Base-by-base conservation (phyloP, 2,797 vertebrate species). In the Liparis tanakae region DNA sequence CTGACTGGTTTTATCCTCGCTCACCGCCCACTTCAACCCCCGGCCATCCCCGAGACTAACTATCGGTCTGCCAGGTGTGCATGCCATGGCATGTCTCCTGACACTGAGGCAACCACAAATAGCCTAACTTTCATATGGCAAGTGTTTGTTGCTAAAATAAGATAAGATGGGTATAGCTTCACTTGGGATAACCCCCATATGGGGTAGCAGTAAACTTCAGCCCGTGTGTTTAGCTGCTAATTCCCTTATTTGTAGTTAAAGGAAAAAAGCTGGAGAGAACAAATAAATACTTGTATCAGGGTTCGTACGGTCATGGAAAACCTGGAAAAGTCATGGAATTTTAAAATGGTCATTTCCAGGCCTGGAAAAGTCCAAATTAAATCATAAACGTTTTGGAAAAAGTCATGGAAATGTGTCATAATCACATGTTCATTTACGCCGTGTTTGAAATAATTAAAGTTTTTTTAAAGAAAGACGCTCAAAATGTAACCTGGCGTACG, bases 61-160 rank as follows among this genome's bases (percentile, higher is more conserved):
- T 9, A 70, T 48, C 48, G 7, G 63, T 53, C 69, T 79, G 65
- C 33, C 51, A 39, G 37, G 22, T 72, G 44, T 22, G 71, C 88
- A 86, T 81, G 90, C 37, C 82, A 68, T 61, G 82, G 33, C 90
- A 82, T 76, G 86, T 72, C 57, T 74, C 68, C 74, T 57, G 51
- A 75, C 44, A 30, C 81, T 51, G 64, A 78, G 18, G 73, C 67
- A 69, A 79, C 70, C 74, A 65, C 39, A 70, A 82, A 77, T 72
- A 78, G 20, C 51, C 36, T 37, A 2, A 61, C 64, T 66, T 76
- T 76, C 61, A 74, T 53, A 58, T 14, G 56, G 41, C 43, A 3
- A 53, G 56, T 7, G 46, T 73, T 61, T 66, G 44, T 36, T 1
- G 6, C 36, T 67, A 43, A 59, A 68, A 53, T 67, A 59, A 74